Evolutionary conservation across 2,888 invertebrate genomes (phyloP).

Genomic region (Muscina levida): DNA sequence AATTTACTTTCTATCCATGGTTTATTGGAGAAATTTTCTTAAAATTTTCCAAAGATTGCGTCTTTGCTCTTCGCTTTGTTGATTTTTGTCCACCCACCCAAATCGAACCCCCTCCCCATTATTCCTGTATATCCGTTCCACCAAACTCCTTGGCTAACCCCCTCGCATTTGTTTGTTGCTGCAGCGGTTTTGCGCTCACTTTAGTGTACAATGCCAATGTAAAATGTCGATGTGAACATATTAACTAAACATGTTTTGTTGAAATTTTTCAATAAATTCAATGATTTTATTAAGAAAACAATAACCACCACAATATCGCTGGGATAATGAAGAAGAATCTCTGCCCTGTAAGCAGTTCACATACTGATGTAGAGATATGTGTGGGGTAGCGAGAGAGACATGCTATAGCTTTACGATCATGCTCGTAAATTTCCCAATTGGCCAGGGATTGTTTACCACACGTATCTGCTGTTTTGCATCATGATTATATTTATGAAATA

Average conservation of each 20-base stretch:
- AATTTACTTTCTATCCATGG: too few species aligned
- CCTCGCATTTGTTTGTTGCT: constrained; percentile 23
- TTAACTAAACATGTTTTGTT: constrained; percentile 59
- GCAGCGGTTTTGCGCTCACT: constrained; percentile 32
- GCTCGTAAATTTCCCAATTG: constrained; percentile 21
- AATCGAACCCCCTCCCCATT: too few species aligned
- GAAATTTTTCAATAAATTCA: constrained; percentile 42
- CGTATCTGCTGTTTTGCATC: constrained; percentile 33
- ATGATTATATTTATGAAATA: constrained; percentile 40
- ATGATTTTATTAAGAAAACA: constrained; percentile 34
- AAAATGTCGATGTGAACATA: constrained; percentile 58
- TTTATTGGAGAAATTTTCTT: too few species aligned
- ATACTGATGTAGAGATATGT: too few species aligned
- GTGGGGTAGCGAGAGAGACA: too few species aligned
- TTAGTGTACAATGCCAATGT: constrained; percentile 49
- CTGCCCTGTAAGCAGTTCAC: background rate
- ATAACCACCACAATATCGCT: background rate
- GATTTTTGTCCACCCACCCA: too few species aligned
- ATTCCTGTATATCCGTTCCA: too few species aligned
- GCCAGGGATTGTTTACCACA: constrained; percentile 23
- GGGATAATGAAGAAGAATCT: background rate
- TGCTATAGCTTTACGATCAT: too few species aligned
- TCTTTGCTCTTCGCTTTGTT: too few species aligned
- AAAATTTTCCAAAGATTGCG: too few species aligned
- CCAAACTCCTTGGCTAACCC: background rate